Percentiles rank a stretch among this genome's conserved stretches.
These are phyloP conservation scores for Scomber colias DNA, from an alignment of 2,113 vertebrate genomes.

Conservation along the genomic window DNA sequence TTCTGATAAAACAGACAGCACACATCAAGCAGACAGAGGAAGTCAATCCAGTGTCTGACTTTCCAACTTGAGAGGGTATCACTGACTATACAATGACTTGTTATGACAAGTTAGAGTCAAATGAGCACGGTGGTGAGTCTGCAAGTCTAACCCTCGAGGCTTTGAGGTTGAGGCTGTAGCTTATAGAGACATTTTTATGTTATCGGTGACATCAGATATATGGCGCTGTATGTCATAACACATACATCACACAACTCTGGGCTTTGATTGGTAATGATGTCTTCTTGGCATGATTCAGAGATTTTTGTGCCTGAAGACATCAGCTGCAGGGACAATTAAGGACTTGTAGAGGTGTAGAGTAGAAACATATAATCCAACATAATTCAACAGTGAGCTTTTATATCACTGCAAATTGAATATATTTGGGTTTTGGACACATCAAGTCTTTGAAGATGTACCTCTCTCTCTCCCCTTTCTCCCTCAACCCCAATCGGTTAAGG, in stretches of 20 bases:
- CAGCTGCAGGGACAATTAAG: too few relatives aligned
- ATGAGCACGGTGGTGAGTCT: background rate
- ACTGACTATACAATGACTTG: constrained; percentile 13
- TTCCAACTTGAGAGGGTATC: background rate
- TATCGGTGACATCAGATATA: constrained; percentile 5
- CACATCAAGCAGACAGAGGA: background rate
- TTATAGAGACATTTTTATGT: background rate
- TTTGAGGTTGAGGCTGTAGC: background rate
- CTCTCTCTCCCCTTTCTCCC: too few relatives aligned
- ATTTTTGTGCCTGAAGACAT: background rate
- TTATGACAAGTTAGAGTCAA: constrained; percentile 41
- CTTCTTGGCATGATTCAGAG: constrained; percentile 4
- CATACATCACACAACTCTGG: background rate
- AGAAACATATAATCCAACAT: too few relatives aligned
- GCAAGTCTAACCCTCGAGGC: background rate
- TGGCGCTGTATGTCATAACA: background rate
- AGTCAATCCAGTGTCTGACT: background rate
- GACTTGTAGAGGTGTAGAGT: too few relatives aligned
- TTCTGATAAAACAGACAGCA: background rate
- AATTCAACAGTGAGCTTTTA: too few relatives aligned
- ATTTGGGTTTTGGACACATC: too few relatives aligned
- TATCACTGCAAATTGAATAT: too few relatives aligned
- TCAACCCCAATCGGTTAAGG: too few relatives aligned
- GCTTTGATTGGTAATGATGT: constrained; percentile 12
- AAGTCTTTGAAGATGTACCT: too few relatives aligned